Percentiles rank a stretch among this genome's conserved stretches.
These are phyloP conservation scores for Gordius sp. DNA, from an alignment of 2,888 invertebrate genomes.

Conservation along the genomic window DNA sequence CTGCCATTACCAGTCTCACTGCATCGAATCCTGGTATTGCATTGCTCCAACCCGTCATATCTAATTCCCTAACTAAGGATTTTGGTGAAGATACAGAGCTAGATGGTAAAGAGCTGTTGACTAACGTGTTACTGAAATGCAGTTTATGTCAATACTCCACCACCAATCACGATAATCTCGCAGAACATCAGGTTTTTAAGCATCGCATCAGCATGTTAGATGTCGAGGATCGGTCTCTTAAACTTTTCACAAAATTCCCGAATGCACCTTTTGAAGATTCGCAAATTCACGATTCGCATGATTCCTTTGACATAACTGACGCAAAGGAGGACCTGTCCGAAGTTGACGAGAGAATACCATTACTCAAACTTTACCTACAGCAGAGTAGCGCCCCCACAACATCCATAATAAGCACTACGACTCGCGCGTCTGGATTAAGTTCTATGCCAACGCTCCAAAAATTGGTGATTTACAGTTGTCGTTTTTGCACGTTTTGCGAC, in stretches of 20 bases:
- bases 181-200: background rate
- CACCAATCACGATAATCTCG: background rate
- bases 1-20: no score
- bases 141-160: slow-evolving; percentile 3
- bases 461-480: background rate
- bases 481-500: background rate
- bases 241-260: background rate
- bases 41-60: no score
- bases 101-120: no score
- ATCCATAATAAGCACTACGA: background rate
- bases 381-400: background rate
- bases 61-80: no score
- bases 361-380: slow-evolving; percentile 1
- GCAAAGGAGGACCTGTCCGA: no score
- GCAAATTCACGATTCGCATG: no score
- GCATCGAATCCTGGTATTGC: no score
- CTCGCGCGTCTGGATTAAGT: background rate
- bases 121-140: no score
- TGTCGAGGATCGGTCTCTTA: background rate
- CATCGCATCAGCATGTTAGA: background rate
- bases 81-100: no score
- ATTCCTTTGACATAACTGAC: no score
- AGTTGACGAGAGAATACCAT: background rate
- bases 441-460: background rate
- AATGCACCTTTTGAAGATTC: no score